phyloP scores from a whole-genome alignment of 2,888 invertebrate genomes.

The Ypsolopha scabrella region DNA sequence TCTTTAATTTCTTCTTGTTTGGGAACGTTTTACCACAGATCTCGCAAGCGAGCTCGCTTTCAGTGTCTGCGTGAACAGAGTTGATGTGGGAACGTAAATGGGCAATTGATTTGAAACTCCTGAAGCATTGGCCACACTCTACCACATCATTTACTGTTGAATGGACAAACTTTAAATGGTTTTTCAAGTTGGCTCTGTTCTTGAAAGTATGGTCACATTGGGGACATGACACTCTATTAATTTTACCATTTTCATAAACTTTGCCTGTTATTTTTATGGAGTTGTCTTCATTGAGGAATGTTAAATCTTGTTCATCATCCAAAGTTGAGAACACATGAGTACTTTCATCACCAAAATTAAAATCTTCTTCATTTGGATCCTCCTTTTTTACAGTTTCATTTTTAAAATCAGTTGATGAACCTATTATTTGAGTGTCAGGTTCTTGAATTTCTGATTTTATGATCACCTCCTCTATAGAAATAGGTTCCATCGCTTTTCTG shows the following conservation, averaged over 20 bases:
- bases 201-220: conserved; percentile 21
- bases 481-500: too few relatives aligned
- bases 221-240: conserved; percentile 18
- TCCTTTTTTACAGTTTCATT: too few relatives aligned
- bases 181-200: conserved; percentile 19
- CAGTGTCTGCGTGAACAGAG: conserved; percentile 19
- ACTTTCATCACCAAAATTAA: too few relatives aligned
- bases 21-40: conserved; percentile 22
- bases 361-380: too few relatives aligned
- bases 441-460: too few relatives aligned
- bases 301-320: too few relatives aligned
- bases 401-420: too few relatives aligned
- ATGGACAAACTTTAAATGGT: conserved; percentile 23
- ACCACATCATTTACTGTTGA: conserved; percentile 15
- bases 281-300: neutral
- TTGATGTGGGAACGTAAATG: conserved; percentile 22
- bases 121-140: conserved; percentile 21
- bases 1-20: conserved; percentile 23
- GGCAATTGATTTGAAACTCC: conserved; percentile 21
- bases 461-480: too few relatives aligned
- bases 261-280: conserved; percentile 15
- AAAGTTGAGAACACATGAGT: too few relatives aligned
- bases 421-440: too few relatives aligned
- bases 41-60: conserved; percentile 15
- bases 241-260: conserved; percentile 23